Base-by-base conservation (phyloP, 2,113 vertebrate species). In the Lepisosteus osseus region DNA sequence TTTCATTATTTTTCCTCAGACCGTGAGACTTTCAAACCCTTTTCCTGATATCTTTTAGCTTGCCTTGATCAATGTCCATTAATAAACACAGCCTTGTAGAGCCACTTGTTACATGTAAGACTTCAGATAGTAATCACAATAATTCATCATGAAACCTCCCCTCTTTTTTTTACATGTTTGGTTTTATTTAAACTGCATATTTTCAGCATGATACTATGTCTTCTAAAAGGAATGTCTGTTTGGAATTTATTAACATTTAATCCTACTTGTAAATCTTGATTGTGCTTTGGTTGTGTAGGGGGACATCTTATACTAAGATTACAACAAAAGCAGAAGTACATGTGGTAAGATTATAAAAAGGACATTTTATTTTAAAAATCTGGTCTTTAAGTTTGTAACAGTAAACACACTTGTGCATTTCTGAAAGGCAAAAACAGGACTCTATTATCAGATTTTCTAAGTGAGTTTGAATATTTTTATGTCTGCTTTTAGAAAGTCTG, bases 31-130 rank as follows among this genome's bases (percentile, higher is more conserved):
- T 44, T 72, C 63, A 41, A 41, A 40, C 63, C 72, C 64, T 55
- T 11, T 67, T 71, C 65, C 44, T 45, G 55, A 57, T 74, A 12
- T 74, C 29, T 77, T 70, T 78, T 65, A 54, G 29, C 70, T 79
- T 76, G 67, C 74, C 69, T 74, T 81, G 17, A 66, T 77, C 67
- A 65, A 64, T 43, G 13, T 41, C 61, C 29, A 14, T 43, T 63
- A n/a, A 75, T 81, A 69, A 69, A 69, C 55, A 54, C 56, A 45
- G 12, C 69, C 59, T 29, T 42, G 29, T 15, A n/a, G 12, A 47
- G 56, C 12, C 29, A 70, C 8, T 62, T 62, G 17, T 17, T 70
- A 17, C 13, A 61, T 45, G 42, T 45, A 14, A n/a, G 42, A 61
- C 61, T 70, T 62, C 43, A 61, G 67, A 68, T 68, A 68, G 55